phyloP scores from a whole-genome alignment of 2,888 invertebrate genomes.

The Therioaphis trifolii region DNA sequence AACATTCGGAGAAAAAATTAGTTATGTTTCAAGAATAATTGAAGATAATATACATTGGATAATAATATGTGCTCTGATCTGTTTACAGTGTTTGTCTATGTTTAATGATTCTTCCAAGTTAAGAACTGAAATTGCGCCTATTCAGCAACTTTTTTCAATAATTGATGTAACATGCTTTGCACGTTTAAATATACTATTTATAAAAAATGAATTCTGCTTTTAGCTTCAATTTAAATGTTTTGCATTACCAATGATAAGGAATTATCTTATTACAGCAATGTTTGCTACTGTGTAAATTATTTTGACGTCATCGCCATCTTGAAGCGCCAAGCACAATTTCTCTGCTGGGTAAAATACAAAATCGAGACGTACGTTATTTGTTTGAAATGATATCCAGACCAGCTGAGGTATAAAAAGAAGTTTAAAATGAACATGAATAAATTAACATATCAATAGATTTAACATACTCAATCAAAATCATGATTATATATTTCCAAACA shows the following conservation, averaged over 20 bases:
- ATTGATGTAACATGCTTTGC: constrained; percentile 41
- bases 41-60: too few relatives aligned
- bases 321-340: constrained; percentile 37
- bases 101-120: too few relatives aligned
- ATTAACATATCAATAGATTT: not conserved
- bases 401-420: constrained; percentile 40
- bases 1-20: too few relatives aligned
- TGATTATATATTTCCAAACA: not conserved
- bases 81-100: too few relatives aligned
- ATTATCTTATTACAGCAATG: constrained; percentile 62
- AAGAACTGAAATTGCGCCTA: too few relatives aligned
- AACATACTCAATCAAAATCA: not conserved
- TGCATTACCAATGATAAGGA: constrained; percentile 49
- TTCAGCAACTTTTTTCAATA: not conserved
- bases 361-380: constrained; percentile 40
- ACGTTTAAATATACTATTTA: constrained; percentile 17
- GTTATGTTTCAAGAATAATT: too few relatives aligned
- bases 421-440: constrained; percentile 42
- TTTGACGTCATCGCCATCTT: constrained; percentile 38
- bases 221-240: constrained; percentile 51
- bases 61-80: too few relatives aligned
- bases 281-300: constrained; percentile 53
- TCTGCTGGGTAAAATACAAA: constrained; percentile 43
- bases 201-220: constrained; percentile 52
- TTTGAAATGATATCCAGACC: constrained; percentile 45